Evolutionary conservation across 2,113 vertebrate species (phyloP).

Genomic region (Callospermophilus lateralis): DNA sequence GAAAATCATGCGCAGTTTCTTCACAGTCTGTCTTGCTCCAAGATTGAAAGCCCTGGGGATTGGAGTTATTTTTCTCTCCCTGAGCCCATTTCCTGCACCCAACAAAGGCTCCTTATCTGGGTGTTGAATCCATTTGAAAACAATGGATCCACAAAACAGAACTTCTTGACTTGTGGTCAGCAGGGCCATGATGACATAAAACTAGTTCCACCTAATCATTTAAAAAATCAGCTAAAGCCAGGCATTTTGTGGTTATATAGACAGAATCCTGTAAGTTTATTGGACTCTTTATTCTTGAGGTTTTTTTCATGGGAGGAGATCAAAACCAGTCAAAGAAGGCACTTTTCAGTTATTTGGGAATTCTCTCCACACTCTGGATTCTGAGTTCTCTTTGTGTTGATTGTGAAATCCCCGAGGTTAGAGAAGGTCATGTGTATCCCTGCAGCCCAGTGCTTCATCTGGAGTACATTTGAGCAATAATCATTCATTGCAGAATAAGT

Average conservation of each 20-base stretch:
- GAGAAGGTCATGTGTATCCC: neutral
- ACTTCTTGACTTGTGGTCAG: neutral
- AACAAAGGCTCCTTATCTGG: neutral
- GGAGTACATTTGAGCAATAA: neutral
- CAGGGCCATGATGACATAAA: neutral
- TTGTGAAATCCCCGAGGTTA: neutral
- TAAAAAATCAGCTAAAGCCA: neutral
- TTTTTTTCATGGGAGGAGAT: neutral
- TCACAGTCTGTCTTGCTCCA: neutral
- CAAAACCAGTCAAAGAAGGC: neutral
- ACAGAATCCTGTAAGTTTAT: neutral
- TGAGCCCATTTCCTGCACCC: neutral
- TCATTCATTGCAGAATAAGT: neutral
- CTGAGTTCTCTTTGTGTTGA: neutral
- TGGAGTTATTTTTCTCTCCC: neutral
- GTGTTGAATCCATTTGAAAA: slow-evolving; percentile 28
- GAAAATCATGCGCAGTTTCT: neutral
- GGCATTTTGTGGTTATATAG: neutral
- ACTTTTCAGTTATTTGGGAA: neutral
- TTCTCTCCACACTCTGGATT: neutral
- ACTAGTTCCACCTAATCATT: neutral
- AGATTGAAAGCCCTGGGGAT: neutral
- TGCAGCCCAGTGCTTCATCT: neutral
- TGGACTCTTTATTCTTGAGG: neutral
- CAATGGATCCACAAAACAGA: neutral